Evolutionary conservation across 2,888 invertebrate genomes (phyloP), one percentile per base, ranked within the genome.

Genomic region (Gymnoscelis rufifasciata): DNA sequence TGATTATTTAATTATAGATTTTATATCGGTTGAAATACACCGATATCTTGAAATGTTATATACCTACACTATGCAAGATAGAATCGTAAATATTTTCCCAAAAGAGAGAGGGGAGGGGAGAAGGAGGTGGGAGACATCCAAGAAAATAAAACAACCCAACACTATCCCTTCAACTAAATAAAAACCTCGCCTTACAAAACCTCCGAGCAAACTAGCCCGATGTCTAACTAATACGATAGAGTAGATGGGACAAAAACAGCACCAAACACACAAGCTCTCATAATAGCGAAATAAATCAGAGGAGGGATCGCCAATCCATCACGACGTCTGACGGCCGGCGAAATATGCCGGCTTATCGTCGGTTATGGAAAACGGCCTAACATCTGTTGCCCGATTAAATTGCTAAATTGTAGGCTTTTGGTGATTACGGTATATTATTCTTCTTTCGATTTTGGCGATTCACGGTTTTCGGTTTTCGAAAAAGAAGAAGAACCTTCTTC

Each of bases 241-340:
- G 33, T 39, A 38, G n/a, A 15, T 23, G 28, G 35, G 24, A 43
- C 41, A 51, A 54, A 54, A 60, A 59, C 57, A 52, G 15, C 15
- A 26, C 26, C 47, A 19, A 19, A 19, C 51, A 38, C 56, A 57
- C 50, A 57, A 61, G 37, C 56, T 60, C 47, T 51, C 50, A 49
- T 64, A 62, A 62, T 62, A 64, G 61, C 58, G 54, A 69, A 67
- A 76, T 76, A 78, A 77, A 78, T 77, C 74, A 71, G 48, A 48
- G 57, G 41, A 62, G 54, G 65, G 57, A 54, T 56, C 52, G 46
- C 45, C 64, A 47, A 77, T 79, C 76, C 71, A 78, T 79, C 77
- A 73, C 61, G 45, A 51, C 39, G 51, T 59, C 60, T 60, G 65
- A 49, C 65, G 56, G 43, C 50, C 30, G 27, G 36, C 50, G 52